phyloP scores from a whole-genome alignment of 2,888 invertebrate species.

The Leptarthrus brevirostris region DNA sequence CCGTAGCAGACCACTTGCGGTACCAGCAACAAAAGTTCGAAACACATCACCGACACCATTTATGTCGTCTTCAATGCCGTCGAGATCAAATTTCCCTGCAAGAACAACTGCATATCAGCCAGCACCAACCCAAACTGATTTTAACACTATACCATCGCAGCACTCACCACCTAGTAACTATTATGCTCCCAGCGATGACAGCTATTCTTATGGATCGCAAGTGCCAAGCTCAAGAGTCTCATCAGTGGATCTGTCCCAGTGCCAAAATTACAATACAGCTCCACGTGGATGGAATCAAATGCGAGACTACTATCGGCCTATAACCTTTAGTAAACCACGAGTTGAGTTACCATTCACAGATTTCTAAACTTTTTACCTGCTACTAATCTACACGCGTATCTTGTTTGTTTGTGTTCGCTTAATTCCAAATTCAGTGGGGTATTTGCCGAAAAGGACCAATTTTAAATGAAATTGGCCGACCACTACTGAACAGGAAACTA shows the following conservation, averaged over 20 bases:
- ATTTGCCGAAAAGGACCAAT: too few species aligned
- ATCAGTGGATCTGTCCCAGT: constrained; percentile 56
- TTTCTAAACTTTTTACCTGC: constrained; percentile 64
- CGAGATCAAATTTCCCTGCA: constrained; percentile 27
- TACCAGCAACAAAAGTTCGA: constrained; percentile 56
- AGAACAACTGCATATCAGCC: constrained; percentile 48
- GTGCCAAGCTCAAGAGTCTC: constrained; percentile 43
- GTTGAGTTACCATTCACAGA: constrained; percentile 68
- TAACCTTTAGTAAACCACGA: constrained; percentile 72
- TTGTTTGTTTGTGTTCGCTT: too few species aligned
- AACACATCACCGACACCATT: constrained; percentile 61
- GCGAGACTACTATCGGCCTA: constrained; percentile 77
- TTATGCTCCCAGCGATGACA: constrained; percentile 19
- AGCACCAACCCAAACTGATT: constrained; percentile 9
- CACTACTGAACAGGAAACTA: too few species aligned
- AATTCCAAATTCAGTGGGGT: too few species aligned
- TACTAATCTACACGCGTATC: neutral
- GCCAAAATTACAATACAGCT: constrained; percentile 81
- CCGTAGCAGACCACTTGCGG: constrained; percentile 50
- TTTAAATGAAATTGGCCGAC: too few species aligned
- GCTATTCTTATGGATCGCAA: constrained; percentile 42
- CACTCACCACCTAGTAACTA: constrained; percentile 8
- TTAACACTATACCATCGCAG: neutral
- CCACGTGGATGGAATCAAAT: constrained; percentile 84
- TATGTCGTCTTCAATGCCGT: constrained; percentile 52